Evolutionary conservation across 1,140 invertebrate species (phyloP).

Genomic region (Brachionus plicatilis): DNA sequence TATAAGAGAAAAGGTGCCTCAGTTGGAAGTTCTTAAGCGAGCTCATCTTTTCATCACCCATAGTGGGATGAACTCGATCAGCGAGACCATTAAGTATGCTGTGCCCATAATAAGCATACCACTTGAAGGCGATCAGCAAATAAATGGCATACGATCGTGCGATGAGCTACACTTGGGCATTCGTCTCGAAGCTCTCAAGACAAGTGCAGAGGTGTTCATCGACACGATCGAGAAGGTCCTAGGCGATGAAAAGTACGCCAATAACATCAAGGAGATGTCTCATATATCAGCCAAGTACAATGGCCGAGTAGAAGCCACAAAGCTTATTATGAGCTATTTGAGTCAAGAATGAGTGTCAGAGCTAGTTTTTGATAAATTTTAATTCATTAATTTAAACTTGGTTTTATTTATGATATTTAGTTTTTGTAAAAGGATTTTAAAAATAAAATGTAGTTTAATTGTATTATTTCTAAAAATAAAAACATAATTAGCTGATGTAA

Average conservation of each 20-base stretch:
- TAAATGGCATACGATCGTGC: background rate
- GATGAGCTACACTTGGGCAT: background rate
- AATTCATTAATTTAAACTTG: too few relatives aligned
- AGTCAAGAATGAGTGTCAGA: background rate
- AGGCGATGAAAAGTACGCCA: background rate
- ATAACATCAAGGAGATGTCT: background rate
- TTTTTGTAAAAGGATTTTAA: too few relatives aligned
- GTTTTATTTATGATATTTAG: too few relatives aligned
- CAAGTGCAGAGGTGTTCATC: background rate
- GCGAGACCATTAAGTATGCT: background rate
- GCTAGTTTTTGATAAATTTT: too few relatives aligned
- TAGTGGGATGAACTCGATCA: constrained; percentile 8
- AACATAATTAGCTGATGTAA: too few relatives aligned
- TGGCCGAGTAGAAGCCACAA: background rate
- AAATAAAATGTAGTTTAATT: too few relatives aligned
- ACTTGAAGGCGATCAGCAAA: background rate
- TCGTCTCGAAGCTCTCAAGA: background rate
- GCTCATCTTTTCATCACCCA: background rate
- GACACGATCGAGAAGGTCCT: background rate
- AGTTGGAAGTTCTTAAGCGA: background rate
- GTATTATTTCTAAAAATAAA: too few relatives aligned
- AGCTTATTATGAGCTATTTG: background rate
- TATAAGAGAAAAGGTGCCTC: constrained; percentile 2
- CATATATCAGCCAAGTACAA: background rate
- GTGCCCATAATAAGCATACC: constrained; percentile 3